Base-by-base conservation (phyloP, 2,113 vertebrate genomes). In the Lepus europaeus region DNA sequence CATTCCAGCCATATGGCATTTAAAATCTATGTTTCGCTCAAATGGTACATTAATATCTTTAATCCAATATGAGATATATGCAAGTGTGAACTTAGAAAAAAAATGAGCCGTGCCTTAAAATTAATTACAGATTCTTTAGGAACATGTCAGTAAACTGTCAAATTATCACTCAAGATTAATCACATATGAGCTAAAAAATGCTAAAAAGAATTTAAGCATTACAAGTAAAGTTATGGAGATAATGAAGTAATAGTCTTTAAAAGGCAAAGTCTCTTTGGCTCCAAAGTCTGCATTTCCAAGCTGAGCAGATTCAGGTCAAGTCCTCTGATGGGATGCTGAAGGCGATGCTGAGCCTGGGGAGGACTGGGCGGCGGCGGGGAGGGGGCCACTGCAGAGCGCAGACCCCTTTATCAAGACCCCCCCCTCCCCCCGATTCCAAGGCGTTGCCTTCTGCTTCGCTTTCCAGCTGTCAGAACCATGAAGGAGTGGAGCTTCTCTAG, bases 121-220 rank as follows among this genome's bases (percentile, higher is more conserved):
- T 96, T 94, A 95, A 95, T 93, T 96, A 90, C 3, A 96, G 23
- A 29, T 59, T 78, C 90, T 95, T 95, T 90, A 78, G 59, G 95
- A 95, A 85, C 22, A 1, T 94, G 82, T 89, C 90, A 80, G 80
- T 96, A 92, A 95, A 90, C 66, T 94, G 70, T 92, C 82, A 95
- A 86, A 66, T 92, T 95, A 95, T 95, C 68, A 87, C 9, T 95
- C 51, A 87, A 79, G 56, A 96, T 96, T 92, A 93, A 90, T 95
- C 59, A 84, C 68, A 39, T 72, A 66, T 82, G 27, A 95, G 36
- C 45, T 90, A 68, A 94, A 92, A 85, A 61, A 74, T 93, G 63
- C 73, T 90, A 72, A 92, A 93, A 92, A 64, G 94, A 95, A 90
- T 81, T 94, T 88, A 79, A 82, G 29, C 56, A 77, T 78, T 90